These are phyloP conservation scores for Scarus forsteni DNA, from an alignment of 2,797 vertebrate species.

Conservation along the genomic window DNA sequence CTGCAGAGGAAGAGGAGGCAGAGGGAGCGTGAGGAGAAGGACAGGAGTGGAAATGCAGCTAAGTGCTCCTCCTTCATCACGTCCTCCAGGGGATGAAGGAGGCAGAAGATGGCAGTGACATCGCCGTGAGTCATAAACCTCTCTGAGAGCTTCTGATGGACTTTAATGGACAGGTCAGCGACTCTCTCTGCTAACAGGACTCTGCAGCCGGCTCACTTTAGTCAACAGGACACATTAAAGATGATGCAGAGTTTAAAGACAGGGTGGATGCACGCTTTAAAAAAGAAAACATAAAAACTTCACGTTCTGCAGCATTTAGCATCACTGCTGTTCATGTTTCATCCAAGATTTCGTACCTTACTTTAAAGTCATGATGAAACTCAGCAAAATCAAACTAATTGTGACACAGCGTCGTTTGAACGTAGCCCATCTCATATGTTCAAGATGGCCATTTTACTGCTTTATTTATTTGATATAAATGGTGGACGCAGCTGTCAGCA, in stretches of 20 bases:
- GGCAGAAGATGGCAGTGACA: constrained; percentile 15
- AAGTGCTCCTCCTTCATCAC: constrained; percentile 56
- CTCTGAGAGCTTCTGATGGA: constrained; percentile 39
- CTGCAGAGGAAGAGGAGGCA: constrained; percentile 71
- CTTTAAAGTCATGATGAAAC: too few species aligned
- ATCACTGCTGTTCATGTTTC: too few species aligned
- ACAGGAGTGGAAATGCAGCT: constrained; percentile 51
- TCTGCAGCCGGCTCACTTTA: background rate
- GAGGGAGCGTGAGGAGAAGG: constrained; percentile 28
- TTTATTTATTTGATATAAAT: too few species aligned
- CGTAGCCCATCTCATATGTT: too few species aligned
- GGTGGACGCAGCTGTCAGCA: too few species aligned
- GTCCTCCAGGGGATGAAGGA: constrained; percentile 23
- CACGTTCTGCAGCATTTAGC: too few species aligned
- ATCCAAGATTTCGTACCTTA: too few species aligned
- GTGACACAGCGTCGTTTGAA: too few species aligned
- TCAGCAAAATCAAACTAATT: too few species aligned
- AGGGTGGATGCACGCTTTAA: too few species aligned
- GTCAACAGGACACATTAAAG: background rate
- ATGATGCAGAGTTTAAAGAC: background rate
- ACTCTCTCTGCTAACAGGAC: constrained; percentile 35
- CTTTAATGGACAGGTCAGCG: constrained; percentile 53
- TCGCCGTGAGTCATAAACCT: constrained; percentile 34
- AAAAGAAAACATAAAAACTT: too few species aligned
- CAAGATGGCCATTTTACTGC: too few species aligned